Base-by-base conservation (phyloP, 2,113 vertebrate species). In the Desmodus rotundus region DNA sequence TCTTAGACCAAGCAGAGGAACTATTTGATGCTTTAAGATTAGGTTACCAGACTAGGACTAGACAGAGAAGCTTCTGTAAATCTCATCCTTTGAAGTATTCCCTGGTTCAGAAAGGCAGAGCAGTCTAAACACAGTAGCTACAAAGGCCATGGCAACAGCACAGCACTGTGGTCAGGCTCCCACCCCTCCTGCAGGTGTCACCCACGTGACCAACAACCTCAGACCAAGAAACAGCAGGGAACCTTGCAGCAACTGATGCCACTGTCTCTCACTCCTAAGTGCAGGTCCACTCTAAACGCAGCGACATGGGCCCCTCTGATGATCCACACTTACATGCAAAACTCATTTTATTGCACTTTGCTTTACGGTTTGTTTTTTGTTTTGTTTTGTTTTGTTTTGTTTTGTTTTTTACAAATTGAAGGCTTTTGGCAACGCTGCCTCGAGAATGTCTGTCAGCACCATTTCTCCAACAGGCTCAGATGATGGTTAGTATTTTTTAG, bases 181-280 rank as follows among this genome's bases (percentile, higher is more conserved):
- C 63, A 2, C 0, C 41, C 14, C 77, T 82, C 33, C n/a, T 24
- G 28, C 13, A 17, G 41, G 24, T 31, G 19, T 68, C 47, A 50
- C 7, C 1, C 22, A 2, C 0, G 0, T 12, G 13, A 61, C 50
- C 47, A 56, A 87, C 12, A 70, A 31, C 52, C 33, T 76, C 76
- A 63, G 31, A 72, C 36, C 19, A 7, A 26, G 8, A 26, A 28
- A 52, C 1, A 19, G 13, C 7, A 38, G 24, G 7, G 3, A 83
- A 43, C 2, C 43, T n/a, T 19, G n/a, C 22, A 72, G n/a, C 1
- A 58, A 16, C 0, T 4, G 13, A 6, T 50, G 22, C n/a, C 13
- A 43, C 76, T 4, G 6, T 22, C 20, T 38, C 5, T 50, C 17
- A 28, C 38, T 38, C 7, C 45, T 50, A n/a, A 28, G n/a, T 5